Base-by-base conservation (phyloP, 2,113 vertebrate genomes). In the Notothenia rossii region DNA sequence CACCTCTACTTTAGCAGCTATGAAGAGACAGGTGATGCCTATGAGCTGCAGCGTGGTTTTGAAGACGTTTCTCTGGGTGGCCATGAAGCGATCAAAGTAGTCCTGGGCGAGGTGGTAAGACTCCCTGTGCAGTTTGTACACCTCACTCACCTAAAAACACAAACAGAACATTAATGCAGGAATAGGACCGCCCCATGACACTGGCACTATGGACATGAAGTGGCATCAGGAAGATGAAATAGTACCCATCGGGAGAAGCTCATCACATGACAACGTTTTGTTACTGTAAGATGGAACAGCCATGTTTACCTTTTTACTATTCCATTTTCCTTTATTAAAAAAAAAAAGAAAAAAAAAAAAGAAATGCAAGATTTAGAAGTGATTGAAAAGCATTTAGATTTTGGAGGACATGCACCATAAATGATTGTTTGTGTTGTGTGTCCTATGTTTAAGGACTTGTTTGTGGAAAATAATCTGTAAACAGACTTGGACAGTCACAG, bases 1-100 rank as follows among this genome's bases (percentile, higher is more conserved):
- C 67, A 98, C 98, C 96, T 99, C 98, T 8, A 98, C 94, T 89
- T 99, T 99, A 83, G 98, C 97, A 79, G 97, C 98, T 49, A 99
- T 96, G 88, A 99, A 99, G 61, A 99, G 94, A 83, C 96, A 95
- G 4, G 97, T 96, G 81, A 99, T 97, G 61, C 98, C 98, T 45
- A 99, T 96, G 81, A 99, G 98, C 86, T 99, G 98, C 82, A 99
- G 87, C 10, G 96, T 94, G 0, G 96, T 96, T 89, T 99, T 99
- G 53, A 96, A 94, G 51, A 99, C 90, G 14, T 99, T 96, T 22
- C 94, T 94, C 85, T 99, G 97, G 0, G 97, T 98, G 51, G 96
- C 96, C 98, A 99, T 98, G 92, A 98, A 99, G 10, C 98, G 96
- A 87, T 99, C 98, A 48, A 99, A 98, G 94, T 97, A 99, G 89